Evolutionary conservation across 2,113 vertebrate species (phyloP), one percentile per base, ranked within the genome.

Genomic region (Lepus americanus): DNA sequence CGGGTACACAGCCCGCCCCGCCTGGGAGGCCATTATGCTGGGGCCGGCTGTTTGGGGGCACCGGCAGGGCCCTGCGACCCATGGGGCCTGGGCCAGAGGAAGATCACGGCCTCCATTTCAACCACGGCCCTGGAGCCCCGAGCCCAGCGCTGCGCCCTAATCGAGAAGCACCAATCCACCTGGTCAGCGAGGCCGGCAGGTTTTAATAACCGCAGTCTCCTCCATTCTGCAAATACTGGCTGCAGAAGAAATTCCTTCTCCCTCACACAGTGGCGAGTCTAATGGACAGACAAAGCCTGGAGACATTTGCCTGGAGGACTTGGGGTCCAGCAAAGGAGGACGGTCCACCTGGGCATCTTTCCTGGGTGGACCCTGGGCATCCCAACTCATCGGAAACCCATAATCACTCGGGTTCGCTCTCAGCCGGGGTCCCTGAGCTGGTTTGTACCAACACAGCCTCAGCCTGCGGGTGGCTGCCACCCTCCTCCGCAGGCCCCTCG

Each of bases 81-180:
- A n/a, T 3, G 51, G 39, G 16, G 49, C 66, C 73, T 44, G 44
- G 44, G 44, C 44, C 61, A 27, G 70, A 69, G 88, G 81, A 61
- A 94, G 85, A 66, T 70, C 55, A 31, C 64, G 74, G n/a, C 59
- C 79, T 86, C 55, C 73, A 23, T 53, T 85, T 55, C 95, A 92
- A 36, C 79, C 31, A 33, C 27, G 39, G 73, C 33, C 0, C 33
- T 20, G 31, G 6, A 66, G 55, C 87, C 90, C 31, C 10, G 59
- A 59, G 66, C 63, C 55, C 80, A 73, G 0, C 1, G 10, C 92
- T 89, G 1, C 22, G 0, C 79, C 77, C 10, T 70, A 83, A 82
- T 86, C 78, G 76, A 63, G 74, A 6, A 36, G 64, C 73, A 69
- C 22, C 59, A 6, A 55, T 63, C 31, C 20, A 19, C 53, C 84